Evolutionary conservation across 2,797 vertebrate species (phyloP), one percentile per base, ranked within the genome.

Genomic region (Anolis apletophallus): DNA sequence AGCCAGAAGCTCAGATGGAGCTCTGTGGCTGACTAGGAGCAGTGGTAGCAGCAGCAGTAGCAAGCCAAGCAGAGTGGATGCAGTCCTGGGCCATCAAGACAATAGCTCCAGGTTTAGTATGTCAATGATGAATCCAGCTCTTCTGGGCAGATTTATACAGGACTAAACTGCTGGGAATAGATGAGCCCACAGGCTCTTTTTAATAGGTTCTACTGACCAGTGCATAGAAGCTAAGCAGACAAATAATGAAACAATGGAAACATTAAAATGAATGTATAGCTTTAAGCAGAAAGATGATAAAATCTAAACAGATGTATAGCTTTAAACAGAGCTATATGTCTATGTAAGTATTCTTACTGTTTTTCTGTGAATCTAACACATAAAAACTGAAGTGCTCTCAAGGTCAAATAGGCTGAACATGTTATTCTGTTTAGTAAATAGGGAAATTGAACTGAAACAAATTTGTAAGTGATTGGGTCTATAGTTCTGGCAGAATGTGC

Each of bases 401-500:
- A 82, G 34, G 19, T 77, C 55, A 50, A 69, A 32, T 8, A 69
- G 61, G 10, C 21, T 68, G 34, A 75, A 76, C 50, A 32, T 23
- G 10, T 77, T 69, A 29, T 19, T 11, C 26, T 77, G 54, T 23
- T 71, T 81, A 29, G 36, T 77, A 77, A 87, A 82, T 29, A 29
- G 36, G 23, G 21, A 57, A 50, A 83, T 59, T 57, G 26, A 71
- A 79, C 34, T 55, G 76, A 83, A 84, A 74, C 8, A 67, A 78
- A 83, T 72, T 36, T 82, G 40, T 79, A 80, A 87, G 17, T 67
- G 57, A n/a, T 52, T 64, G 64, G 79, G 68, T 13, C 50, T 79
- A n/a, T 84, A 32, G 19, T 72, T 73, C 50, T 61, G 40, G 52
- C 8, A 80, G 32, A 80, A 11, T 1, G 19, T 8, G 19, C 81